Conservation (phyloP, 2,113 vertebrate genomes). For the Thamnaconus septentrionalis region DNA sequence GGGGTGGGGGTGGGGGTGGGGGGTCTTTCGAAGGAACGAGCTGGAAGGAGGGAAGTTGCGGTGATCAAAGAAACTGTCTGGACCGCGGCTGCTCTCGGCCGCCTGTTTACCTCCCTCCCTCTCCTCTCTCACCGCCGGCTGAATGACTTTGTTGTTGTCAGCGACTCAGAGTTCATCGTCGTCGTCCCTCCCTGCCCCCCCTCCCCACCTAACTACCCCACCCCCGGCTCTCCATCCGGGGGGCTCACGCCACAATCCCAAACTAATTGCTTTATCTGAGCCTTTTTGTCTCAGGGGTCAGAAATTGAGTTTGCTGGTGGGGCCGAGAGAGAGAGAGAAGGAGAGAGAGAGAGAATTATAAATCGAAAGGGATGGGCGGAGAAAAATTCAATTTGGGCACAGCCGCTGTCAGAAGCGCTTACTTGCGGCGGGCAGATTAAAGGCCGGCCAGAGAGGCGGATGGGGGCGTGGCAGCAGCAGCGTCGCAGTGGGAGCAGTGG, state of each 20-base stretch:
- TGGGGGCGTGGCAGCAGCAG: conserved; percentile 57
- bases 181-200: conserved; percentile 46
- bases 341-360: conserved; percentile 68
- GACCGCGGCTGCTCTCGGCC: conserved; percentile 13
- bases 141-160: conserved; percentile 38
- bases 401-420: conserved; percentile 68
- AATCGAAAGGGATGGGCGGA: conserved; percentile 63
- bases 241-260: conserved; percentile 47
- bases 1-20: no score
- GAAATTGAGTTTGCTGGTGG: conserved; percentile 65
- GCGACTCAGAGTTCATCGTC: conserved; percentile 40
- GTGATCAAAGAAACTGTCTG: conserved; percentile 41
- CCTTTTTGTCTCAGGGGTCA: conserved; percentile 70
- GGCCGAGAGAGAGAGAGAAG: conserved; percentile 44
- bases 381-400: conserved; percentile 69
- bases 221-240: conserved; percentile 40
- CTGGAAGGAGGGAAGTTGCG: conserved; percentile 27
- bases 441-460: conserved; percentile 46
- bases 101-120: conserved; percentile 26
- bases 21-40: neutral
- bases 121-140: conserved; percentile 8
- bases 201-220: conserved; percentile 44
- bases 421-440: conserved; percentile 67
- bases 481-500: conserved; percentile 46
- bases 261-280: conserved; percentile 72